phyloP scores from a whole-genome alignment of 2,113 vertebrate genomes.

The Notothenia rossii region DNA sequence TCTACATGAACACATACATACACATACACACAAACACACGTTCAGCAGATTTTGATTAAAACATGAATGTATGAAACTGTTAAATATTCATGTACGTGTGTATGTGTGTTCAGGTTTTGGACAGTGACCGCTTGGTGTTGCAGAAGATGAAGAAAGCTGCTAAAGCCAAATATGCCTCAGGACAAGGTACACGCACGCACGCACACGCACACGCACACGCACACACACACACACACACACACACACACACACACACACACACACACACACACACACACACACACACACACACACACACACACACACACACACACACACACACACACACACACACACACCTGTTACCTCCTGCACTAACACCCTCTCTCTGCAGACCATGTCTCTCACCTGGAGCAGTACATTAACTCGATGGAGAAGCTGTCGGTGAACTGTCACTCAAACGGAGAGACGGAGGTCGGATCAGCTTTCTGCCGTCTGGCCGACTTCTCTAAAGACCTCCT shows the following conservation, averaged over 20 bases:
- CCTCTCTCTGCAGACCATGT: slow-evolving; percentile 64
- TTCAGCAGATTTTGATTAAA: slow-evolving; percentile 23
- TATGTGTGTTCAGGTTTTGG: slow-evolving; percentile 62
- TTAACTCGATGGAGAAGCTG: slow-evolving; percentile 75
- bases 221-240: neutral
- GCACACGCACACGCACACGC: too few relatives aligned
- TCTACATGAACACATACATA: neutral
- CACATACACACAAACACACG: slow-evolving; percentile 12
- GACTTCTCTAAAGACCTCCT: slow-evolving; percentile 77
- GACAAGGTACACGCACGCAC: slow-evolving; percentile 77
- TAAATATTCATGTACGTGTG: slow-evolving; percentile 1
- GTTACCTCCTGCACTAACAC: neutral
- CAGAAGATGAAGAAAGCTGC: slow-evolving; percentile 81
- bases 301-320: neutral
- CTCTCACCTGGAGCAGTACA: slow-evolving; percentile 76
- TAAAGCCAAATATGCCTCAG: slow-evolving; percentile 75
- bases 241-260: neutral
- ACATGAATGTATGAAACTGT: neutral
- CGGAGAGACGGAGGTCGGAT: slow-evolving; percentile 71
- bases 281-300: neutral
- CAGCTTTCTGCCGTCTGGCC: slow-evolving; percentile 70
- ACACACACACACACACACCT: neutral
- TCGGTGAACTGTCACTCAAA: slow-evolving; percentile 76
- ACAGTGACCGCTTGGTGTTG: slow-evolving; percentile 72
- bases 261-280: neutral